Evolutionary conservation across 2,888 invertebrate genomes (phyloP).

Genomic region (Metellina segmentata): DNA sequence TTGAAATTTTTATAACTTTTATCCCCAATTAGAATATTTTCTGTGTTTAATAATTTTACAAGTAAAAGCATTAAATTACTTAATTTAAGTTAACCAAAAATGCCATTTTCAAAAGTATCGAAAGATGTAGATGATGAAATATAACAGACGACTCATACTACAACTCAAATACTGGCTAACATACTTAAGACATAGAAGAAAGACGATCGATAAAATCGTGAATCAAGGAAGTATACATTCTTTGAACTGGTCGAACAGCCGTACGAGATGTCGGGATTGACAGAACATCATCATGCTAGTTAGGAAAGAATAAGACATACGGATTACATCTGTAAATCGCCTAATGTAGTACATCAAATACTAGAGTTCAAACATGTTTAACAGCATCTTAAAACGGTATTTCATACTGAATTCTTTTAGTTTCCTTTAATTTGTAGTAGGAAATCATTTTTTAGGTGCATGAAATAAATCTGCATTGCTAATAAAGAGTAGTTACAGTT

Average conservation of each 20-base stretch:
- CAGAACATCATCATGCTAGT: background rate
- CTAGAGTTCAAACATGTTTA: background rate
- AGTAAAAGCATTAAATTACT: too few species aligned
- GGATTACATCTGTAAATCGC: background rate
- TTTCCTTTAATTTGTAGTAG: background rate
- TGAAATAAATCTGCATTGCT: background rate
- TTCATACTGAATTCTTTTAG: background rate
- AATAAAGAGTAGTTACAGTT: background rate
- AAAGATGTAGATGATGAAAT: too few species aligned
- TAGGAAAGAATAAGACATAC: background rate
- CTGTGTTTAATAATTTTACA: too few species aligned
- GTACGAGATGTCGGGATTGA: background rate
- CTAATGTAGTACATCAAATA: background rate
- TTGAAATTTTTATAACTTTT: too few species aligned
- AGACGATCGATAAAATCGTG: background rate
- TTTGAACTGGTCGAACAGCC: background rate
- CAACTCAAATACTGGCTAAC: background rate
- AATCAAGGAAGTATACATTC: background rate
- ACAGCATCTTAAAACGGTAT: background rate
- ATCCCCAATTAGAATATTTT: too few species aligned
- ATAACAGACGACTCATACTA: too few species aligned
- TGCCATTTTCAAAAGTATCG: too few species aligned
- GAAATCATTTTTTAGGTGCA: background rate
- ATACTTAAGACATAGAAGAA: background rate
- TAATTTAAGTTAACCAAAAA: too few species aligned